Conservation (phyloP, 2,888 invertebrate genomes). For the Scotopteryx bipunctaria region DNA sequence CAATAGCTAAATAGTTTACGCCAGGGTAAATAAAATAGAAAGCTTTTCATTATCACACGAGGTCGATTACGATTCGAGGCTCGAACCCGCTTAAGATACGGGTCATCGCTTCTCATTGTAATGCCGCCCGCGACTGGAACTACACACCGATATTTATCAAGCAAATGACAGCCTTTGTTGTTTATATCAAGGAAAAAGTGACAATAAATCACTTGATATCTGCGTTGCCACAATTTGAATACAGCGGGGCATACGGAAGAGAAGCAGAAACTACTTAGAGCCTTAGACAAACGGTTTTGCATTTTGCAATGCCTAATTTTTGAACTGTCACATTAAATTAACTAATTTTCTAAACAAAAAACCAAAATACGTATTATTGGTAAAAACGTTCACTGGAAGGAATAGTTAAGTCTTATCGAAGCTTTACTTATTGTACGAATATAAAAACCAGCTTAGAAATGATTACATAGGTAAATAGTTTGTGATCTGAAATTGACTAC, state of each 20-base stretch:
- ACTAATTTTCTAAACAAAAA: too few species aligned
- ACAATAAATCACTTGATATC: conserved; percentile 56
- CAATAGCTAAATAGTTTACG: neutral
- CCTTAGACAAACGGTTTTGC: too few species aligned
- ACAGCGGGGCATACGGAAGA: conserved; percentile 32
- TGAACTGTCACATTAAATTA: too few species aligned
- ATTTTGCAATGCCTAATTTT: too few species aligned
- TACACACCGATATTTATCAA: conserved; percentile 44
- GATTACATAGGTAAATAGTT: too few species aligned
- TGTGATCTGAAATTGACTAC: too few species aligned
- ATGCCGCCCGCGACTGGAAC: conserved; percentile 36
- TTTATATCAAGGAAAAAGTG: conserved; percentile 53
- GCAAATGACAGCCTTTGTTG: conserved; percentile 52
- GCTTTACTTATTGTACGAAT: too few species aligned
- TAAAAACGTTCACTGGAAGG: too few species aligned
- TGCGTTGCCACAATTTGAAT: conserved; percentile 49
- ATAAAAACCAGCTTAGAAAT: too few species aligned
- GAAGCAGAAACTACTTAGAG: neutral
- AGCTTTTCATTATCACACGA: conserved; percentile 20
- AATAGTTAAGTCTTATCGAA: neutral
- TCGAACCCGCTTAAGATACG: conserved; percentile 14
- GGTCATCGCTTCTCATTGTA: conserved; percentile 29
- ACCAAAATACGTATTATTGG: too few species aligned
- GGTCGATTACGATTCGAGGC: conserved; percentile 15
- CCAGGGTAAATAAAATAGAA: conserved; percentile 11